Evolutionary conservation across 2,888 invertebrate genomes (phyloP).

Genomic region (Rhyacophila evoluta): DNA sequence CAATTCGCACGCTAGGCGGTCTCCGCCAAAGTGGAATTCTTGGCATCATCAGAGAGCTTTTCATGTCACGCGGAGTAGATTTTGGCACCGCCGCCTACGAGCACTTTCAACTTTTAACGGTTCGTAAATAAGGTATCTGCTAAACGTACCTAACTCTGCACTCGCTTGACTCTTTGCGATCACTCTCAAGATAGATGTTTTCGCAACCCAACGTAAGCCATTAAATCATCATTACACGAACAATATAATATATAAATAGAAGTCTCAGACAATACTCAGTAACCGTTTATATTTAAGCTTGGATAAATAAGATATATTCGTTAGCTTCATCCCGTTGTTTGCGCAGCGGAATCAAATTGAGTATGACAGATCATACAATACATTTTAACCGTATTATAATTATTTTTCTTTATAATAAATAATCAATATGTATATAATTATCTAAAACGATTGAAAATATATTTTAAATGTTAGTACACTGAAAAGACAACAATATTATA

Average conservation of each 20-base stretch:
- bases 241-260: not conserved
- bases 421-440: too few species aligned
- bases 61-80: constrained; percentile 13
- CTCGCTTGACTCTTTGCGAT: not conserved
- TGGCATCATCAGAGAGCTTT: constrained; percentile 3
- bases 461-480: too few species aligned
- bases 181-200: not conserved
- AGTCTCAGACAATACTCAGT: not conserved
- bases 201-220: not conserved
- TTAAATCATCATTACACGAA: not conserved
- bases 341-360: too few species aligned
- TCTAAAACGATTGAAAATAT: too few species aligned
- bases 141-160: not conserved
- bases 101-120: not conserved
- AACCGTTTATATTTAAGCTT: too few species aligned
- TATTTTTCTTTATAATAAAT: too few species aligned
- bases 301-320: too few species aligned
- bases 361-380: too few species aligned
- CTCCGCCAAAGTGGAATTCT: not conserved
- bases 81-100: not conserved
- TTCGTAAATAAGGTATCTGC: constrained; percentile 15
- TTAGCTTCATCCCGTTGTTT: too few species aligned
- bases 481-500: too few species aligned
- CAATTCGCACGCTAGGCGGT: constrained; percentile 2
- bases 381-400: too few species aligned